phyloP scores from a whole-genome alignment of 2,797 vertebrate genomes.

The Ctenopoma multispine region DNA sequence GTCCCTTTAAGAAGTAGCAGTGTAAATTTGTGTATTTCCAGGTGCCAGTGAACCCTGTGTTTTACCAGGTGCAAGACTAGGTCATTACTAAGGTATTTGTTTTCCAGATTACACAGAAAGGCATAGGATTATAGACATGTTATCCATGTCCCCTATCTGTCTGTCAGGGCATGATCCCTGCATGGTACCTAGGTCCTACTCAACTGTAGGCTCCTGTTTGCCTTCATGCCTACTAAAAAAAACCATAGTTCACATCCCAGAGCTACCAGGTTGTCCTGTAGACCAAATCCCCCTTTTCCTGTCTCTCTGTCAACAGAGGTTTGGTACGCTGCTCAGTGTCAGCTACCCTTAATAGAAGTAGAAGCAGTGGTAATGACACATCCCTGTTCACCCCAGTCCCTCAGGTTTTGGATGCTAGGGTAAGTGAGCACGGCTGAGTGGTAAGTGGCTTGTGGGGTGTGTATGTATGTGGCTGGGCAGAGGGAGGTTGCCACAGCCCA shows the following conservation, averaged over 20 bases:
- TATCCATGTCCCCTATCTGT: constrained; percentile 69
- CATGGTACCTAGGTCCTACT: constrained; percentile 33
- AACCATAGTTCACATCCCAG: constrained; percentile 45
- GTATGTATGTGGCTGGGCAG: constrained; percentile 6
- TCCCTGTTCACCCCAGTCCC: constrained; percentile 41
- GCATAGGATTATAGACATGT: constrained; percentile 77
- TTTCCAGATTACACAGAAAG: constrained; percentile 84
- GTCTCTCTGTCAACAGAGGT: constrained; percentile 53
- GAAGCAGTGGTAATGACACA: constrained; percentile 62
- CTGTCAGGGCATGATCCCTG: constrained; percentile 60
- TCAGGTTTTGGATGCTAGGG: constrained; percentile 50
- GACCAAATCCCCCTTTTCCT: constrained; percentile 12
- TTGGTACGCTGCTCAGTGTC: constrained; percentile 58
- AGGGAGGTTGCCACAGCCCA: constrained; percentile 20
- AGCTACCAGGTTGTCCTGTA: constrained; percentile 45
- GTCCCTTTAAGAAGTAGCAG: constrained; percentile 78
- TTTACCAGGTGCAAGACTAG: constrained; percentile 84
- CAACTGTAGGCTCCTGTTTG: constrained; percentile 46
- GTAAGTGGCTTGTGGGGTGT: constrained; percentile 26
- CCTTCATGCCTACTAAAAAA: constrained; percentile 36
- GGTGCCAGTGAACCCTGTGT: constrained; percentile 81
- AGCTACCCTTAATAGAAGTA: constrained; percentile 55
- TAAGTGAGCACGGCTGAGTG: constrained; percentile 26
- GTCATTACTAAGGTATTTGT: constrained; percentile 87
- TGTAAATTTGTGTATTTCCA: constrained; percentile 83